phyloP scores from a whole-genome alignment of 1,140 invertebrate genomes.

The Papilio polyxenes region DNA sequence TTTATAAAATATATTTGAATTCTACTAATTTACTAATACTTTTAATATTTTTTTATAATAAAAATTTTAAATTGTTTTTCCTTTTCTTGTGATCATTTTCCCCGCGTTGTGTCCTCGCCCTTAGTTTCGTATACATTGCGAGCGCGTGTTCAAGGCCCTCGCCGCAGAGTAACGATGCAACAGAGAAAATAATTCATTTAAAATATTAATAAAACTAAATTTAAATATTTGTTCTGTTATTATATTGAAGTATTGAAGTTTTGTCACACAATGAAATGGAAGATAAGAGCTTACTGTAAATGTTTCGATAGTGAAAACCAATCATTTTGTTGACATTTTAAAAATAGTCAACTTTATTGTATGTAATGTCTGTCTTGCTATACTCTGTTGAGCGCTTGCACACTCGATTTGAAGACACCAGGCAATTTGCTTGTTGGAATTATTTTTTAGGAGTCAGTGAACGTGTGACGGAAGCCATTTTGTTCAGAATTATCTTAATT shows the following conservation, averaged over 20 bases:
- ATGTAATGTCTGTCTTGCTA: slow-evolving; percentile 12
- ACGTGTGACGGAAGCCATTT: neutral
- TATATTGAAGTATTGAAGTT: no score
- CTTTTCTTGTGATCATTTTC: neutral
- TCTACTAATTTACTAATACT: no score
- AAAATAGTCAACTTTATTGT: no score
- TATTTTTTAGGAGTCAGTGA: slow-evolving; percentile 48
- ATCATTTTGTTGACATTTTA: no score
- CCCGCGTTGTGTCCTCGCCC: slow-evolving; percentile 34
- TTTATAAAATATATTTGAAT: no score
- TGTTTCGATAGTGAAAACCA: no score
- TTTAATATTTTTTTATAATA: no score
- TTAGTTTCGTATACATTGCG: slow-evolving; percentile 40
- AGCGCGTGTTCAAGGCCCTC: slow-evolving; percentile 51
- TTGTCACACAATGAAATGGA: no score
- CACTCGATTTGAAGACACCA: slow-evolving; percentile 54
- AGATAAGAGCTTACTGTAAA: no score
- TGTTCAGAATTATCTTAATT: neutral
- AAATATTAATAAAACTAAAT: no score
- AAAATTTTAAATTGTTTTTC: neutral
- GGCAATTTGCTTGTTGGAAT: slow-evolving; percentile 56
- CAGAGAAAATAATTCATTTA: slow-evolving; percentile 36
- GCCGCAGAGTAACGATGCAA: slow-evolving; percentile 42
- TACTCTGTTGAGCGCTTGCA: slow-evolving; percentile 45
- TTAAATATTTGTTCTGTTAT: no score